Conservation (phyloP, 2,888 invertebrate genomes). For the Epsilonema sp. region DNA sequence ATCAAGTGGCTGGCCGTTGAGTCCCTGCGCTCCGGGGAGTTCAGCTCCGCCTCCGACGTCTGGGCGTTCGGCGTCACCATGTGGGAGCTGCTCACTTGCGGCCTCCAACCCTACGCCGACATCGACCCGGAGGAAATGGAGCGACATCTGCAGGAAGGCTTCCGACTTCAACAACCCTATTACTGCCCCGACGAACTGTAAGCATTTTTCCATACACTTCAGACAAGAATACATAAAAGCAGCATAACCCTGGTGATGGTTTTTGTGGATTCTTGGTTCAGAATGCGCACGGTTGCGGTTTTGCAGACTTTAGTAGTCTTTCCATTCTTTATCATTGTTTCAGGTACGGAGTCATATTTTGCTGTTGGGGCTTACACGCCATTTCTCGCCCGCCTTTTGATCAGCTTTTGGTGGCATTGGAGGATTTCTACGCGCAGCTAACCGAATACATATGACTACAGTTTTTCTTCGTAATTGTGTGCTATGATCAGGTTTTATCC, state of each 20-base stretch:
- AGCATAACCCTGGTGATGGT: too few species aligned
- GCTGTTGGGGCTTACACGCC: conserved; percentile 18
- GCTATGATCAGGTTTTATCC: too few species aligned
- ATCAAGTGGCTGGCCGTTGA: conserved; percentile 91
- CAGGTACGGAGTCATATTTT: conserved; percentile 22
- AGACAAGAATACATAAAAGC: too few species aligned
- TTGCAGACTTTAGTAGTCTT: too few species aligned
- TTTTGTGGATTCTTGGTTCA: too few species aligned
- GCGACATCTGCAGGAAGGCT: conserved; percentile 72
- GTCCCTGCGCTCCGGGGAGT: conserved; percentile 44
- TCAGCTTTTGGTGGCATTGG: conserved; percentile 16
- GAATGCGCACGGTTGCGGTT: too few species aligned
- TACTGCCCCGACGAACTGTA: conserved; percentile 94
- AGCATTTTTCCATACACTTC: too few species aligned
- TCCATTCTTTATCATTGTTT: too few species aligned
- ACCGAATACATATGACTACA: conserved; percentile 17
- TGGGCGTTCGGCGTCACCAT: conserved; percentile 87
- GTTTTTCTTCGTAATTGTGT: background rate
- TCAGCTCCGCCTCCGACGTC: conserved; percentile 72
- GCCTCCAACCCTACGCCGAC: conserved; percentile 81
- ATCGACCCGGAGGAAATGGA: conserved; percentile 93
- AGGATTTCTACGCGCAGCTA: conserved; percentile 20
- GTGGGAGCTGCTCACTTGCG: conserved; percentile 87
- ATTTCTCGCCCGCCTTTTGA: conserved; percentile 19
- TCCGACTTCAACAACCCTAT: conserved; percentile 77